These are phyloP conservation scores for Plebejus argus DNA, from an alignment of 2,888 invertebrate species.

Conservation along the genomic window DNA sequence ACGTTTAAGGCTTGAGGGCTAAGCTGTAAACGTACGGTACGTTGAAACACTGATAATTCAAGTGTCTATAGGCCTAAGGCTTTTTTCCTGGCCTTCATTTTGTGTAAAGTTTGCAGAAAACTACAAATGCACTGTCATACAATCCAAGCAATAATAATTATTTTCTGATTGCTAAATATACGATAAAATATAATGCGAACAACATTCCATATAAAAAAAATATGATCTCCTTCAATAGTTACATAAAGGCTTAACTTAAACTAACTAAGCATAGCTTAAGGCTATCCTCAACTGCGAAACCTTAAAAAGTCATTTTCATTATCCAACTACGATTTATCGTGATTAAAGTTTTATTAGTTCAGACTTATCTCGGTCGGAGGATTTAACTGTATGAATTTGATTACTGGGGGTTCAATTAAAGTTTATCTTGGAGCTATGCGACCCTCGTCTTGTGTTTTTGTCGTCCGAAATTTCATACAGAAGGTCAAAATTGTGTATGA, in stretches of 20 bases:
- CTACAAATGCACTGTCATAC: no score
- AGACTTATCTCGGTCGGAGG: conserved; percentile 5
- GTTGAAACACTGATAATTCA: no score
- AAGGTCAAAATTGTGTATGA: neutral
- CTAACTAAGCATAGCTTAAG: neutral
- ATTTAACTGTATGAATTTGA: conserved; percentile 12
- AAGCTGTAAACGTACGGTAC: no score
- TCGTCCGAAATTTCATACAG: neutral
- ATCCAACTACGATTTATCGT: neutral
- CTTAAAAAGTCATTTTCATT: neutral
- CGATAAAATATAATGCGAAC: neutral
- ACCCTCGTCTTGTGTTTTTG: conserved; percentile 13
- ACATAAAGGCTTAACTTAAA: neutral
- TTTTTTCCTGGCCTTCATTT: no score
- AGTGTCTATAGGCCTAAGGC: no score
- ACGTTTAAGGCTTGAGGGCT: no score
- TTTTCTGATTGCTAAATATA: neutral
- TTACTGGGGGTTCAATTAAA: conserved; percentile 7
- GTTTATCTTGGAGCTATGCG: neutral
- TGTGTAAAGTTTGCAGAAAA: no score
- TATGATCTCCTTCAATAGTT: neutral
- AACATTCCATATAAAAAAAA: neutral
- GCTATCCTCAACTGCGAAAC: neutral
- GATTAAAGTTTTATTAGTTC: conserved; percentile 8
- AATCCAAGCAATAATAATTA: no score